phyloP scores from a whole-genome alignment of 2,113 vertebrate species.

The Cacatua alba region DNA sequence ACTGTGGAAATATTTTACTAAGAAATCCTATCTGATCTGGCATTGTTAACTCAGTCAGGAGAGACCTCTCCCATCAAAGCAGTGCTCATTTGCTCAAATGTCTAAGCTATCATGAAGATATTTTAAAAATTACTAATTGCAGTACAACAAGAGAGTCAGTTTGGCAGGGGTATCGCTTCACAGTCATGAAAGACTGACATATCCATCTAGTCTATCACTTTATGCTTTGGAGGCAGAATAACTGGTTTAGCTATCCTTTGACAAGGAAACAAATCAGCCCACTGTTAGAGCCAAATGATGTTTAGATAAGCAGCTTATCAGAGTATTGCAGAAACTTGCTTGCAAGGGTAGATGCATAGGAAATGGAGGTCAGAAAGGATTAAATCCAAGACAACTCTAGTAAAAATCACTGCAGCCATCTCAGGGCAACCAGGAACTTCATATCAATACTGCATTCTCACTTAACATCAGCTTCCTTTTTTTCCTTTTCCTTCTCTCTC shows the following conservation, averaged over 20 bases:
- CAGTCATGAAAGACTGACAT: not conserved
- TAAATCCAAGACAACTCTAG: not conserved
- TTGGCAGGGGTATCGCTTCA: not conserved
- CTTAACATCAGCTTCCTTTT: not conserved
- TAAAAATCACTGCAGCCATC: not conserved
- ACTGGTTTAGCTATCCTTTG: not conserved
- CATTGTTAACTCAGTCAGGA: not conserved
- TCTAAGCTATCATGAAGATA: not conserved
- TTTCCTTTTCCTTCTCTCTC: not conserved
- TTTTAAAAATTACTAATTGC: not conserved
- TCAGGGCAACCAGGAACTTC: not conserved
- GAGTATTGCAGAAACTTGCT: constrained; percentile 11
- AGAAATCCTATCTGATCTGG: not conserved
- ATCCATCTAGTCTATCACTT: not conserved
- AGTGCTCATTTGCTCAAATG: rapidly evolving
- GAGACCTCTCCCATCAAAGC: not conserved
- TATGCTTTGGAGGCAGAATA: not conserved
- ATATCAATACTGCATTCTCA: not conserved
- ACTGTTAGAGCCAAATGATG: not conserved
- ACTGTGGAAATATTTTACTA: not conserved
- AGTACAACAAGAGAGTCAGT: not conserved
- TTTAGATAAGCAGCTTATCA: not conserved
- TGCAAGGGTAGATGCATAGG: not conserved
- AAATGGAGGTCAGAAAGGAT: not conserved
- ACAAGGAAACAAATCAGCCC: not conserved